These are phyloP conservation scores for Caenorhabditis briggsae DNA, from an alignment of 1,140 invertebrate species.

Conservation along the genomic window DNA sequence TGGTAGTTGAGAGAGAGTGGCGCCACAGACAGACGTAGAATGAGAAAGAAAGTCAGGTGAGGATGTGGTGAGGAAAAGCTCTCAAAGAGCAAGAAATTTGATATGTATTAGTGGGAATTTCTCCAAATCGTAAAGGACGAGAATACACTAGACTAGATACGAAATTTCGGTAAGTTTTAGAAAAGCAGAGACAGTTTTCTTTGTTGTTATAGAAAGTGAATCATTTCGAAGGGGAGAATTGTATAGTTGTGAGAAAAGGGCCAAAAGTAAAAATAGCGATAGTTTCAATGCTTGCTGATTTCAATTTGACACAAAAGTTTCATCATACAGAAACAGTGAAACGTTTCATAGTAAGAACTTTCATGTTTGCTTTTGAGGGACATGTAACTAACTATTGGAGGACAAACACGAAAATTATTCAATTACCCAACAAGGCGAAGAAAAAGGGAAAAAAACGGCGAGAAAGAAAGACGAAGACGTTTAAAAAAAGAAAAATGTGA, in stretches of 20 bases:
- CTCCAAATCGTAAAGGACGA: neutral
- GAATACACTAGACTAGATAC: conserved; percentile 42
- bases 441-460: neutral
- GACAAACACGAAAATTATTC: conserved; percentile 43
- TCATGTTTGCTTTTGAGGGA: conserved; percentile 29
- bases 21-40: neutral
- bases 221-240: neutral
- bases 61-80: conserved; percentile 6
- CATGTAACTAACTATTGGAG: neutral
- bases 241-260: neutral
- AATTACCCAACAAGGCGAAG: conserved; percentile 15
- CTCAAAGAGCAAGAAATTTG: conserved; percentile 21
- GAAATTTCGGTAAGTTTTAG: neutral
- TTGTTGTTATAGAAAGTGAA: neutral
- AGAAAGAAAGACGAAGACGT: neutral
- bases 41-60: conserved; percentile 44
- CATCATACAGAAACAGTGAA: conserved; percentile 19
- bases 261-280: too few species aligned
- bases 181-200: neutral
- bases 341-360: conserved; percentile 27
- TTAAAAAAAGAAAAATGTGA: neutral
- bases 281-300: neutral
- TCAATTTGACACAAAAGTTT: neutral
- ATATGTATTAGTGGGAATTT: neutral
- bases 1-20: neutral